A percentile compares a stretch with the other conserved stretches of the same genome.
Conservation (phyloP, 2,113 vertebrate species). For the Ptychochromis oligacanthus region DNA sequence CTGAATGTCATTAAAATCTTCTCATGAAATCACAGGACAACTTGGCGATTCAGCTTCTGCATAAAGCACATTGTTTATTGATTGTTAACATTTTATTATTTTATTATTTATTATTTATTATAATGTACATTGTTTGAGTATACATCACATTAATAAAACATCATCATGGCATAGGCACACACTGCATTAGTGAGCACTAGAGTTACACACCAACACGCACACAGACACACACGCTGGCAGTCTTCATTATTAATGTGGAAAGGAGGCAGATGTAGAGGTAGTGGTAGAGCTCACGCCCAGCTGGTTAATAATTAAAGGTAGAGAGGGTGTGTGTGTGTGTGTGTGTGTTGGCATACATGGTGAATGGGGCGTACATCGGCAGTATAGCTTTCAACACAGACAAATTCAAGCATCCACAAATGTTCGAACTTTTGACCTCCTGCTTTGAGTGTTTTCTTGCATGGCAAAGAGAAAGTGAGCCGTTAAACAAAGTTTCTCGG, state of each 20-base stretch:
- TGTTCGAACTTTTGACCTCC: not conserved
- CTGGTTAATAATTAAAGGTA: slow-evolving; percentile 64
- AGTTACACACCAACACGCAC: not conserved
- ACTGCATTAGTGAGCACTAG: slow-evolving; percentile 34
- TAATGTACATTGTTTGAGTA: not conserved
- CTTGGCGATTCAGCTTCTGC: not conserved
- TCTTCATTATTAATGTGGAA: slow-evolving; percentile 62
- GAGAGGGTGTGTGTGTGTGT: not conserved
- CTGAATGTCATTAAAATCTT: not conserved
- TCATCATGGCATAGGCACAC: not conserved
- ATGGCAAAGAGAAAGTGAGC: not conserved
- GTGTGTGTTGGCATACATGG: slow-evolving; percentile 10
- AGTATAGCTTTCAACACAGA: not conserved
- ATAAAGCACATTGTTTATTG: not conserved
- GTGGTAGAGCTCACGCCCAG: slow-evolving; percentile 20
- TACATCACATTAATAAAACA: slow-evolving; percentile 50
- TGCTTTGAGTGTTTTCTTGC: not conserved
- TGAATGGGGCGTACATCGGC: not conserved
- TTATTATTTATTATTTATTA: not conserved
- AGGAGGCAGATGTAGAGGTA: slow-evolving; percentile 1
- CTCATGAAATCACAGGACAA: not conserved
- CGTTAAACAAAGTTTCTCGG: no score
- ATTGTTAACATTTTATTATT: not conserved
- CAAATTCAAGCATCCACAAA: not conserved
- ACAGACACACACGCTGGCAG: not conserved